These are phyloP conservation scores for Leptosomus discolor DNA, from an alignment of 2,113 vertebrate genomes.

Conservation along the genomic window DNA sequence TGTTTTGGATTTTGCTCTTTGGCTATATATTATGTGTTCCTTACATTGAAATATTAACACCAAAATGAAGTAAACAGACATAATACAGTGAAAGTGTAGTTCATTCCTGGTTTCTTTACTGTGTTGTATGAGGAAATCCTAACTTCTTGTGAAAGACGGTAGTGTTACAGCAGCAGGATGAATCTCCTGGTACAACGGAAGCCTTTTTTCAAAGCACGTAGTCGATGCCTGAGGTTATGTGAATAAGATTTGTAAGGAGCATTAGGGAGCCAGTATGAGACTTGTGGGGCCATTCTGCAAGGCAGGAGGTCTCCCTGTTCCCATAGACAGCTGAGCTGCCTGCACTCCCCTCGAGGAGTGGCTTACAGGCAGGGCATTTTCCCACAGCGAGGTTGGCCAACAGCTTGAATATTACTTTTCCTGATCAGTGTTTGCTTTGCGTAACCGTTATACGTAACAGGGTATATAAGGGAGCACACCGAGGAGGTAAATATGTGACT, in stretches of 20 bases:
- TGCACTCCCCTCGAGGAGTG: too few relatives aligned
- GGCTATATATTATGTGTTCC: background rate
- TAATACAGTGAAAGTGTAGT: background rate
- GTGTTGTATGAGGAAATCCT: fast-evolving
- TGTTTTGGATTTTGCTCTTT: background rate
- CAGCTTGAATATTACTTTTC: background rate
- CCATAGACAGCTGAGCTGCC: fast-evolving
- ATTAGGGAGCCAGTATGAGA: background rate
- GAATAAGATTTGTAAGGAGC: background rate
- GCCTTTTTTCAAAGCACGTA: background rate
- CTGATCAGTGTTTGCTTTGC: background rate
- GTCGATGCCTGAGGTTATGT: background rate
- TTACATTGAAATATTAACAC: background rate
- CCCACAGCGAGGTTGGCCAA: background rate
- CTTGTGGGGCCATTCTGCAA: fast-evolving
- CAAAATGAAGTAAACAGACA: background rate
- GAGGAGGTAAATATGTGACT: background rate
- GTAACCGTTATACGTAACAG: background rate
- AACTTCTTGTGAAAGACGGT: fast-evolving
- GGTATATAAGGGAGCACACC: background rate
- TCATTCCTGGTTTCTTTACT: background rate
- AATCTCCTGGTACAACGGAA: background rate
- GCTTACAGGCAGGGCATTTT: too few relatives aligned
- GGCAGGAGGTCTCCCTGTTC: background rate
- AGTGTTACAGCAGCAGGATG: background rate